Percentiles rank a stretch among this genome's conserved stretches.
Evolutionary conservation across 2,888 invertebrate genomes (phyloP).

Genomic region (Sphaeridia pumilis): DNA sequence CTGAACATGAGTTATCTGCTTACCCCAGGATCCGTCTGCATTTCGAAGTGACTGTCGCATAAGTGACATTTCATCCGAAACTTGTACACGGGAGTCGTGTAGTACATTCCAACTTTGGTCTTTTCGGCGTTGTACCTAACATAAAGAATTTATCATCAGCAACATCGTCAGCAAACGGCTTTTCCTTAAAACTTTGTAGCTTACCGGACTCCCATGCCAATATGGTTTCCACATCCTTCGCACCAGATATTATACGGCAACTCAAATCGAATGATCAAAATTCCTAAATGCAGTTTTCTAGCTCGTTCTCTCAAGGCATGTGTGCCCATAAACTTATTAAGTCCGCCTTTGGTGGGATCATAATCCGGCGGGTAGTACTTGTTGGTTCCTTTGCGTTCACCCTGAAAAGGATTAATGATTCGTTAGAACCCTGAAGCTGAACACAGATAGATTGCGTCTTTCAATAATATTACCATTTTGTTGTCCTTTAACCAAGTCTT

Average conservation of each 20-base stretch:
- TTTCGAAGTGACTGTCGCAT: constrained; percentile 93
- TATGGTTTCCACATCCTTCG: constrained; percentile 92
- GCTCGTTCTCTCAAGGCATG: constrained; percentile 95
- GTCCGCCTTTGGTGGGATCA: constrained; percentile 83
- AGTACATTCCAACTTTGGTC: constrained; percentile 92
- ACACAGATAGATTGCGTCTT: no score
- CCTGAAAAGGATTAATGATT: constrained; percentile 47
- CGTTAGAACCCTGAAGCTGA: no score
- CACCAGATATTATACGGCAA: constrained; percentile 99
- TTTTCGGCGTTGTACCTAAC: constrained; percentile 82
- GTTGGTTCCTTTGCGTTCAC: constrained; percentile 95
- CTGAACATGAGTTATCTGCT: constrained; percentile 28
- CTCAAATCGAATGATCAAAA: constrained; percentile 92
- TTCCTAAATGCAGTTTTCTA: constrained; percentile 86
- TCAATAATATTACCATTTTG: no score
- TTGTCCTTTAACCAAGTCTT: no score
- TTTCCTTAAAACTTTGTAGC: background rate
- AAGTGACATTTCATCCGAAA: constrained; percentile 99
- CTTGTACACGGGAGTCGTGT: constrained; percentile 92
- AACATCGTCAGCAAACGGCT: background rate
- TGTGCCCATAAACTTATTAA: constrained; percentile 83
- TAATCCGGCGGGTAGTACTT: constrained; percentile 99
- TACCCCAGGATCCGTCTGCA: constrained; percentile 95
- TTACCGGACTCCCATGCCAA: constrained; percentile 90
- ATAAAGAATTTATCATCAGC: background rate